A percentile compares a stretch with the other conserved stretches of the same genome.
Evolutionary conservation across 2,888 invertebrate genomes (phyloP).

Genomic region (Falcaria lacertinaria): DNA sequence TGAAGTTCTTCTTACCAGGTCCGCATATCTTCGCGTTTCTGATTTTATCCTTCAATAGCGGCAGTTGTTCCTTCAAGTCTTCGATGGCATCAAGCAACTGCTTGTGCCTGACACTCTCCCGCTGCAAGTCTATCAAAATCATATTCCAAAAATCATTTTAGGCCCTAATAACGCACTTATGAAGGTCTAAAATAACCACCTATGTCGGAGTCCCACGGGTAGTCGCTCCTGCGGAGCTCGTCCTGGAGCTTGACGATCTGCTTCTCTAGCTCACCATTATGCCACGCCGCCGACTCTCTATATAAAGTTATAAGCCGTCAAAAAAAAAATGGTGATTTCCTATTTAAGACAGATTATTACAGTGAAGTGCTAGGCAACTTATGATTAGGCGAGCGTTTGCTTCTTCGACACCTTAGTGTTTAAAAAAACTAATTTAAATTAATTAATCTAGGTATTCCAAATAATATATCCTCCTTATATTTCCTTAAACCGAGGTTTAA

Average conservation of each 20-base stretch:
- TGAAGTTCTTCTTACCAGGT: conserved; percentile 55
- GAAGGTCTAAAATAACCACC: too few species aligned
- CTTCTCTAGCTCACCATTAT: conserved; percentile 70
- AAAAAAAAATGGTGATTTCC: not conserved
- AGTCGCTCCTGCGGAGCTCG: conserved; percentile 61
- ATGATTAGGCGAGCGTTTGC: too few species aligned
- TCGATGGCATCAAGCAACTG: conserved; percentile 62
- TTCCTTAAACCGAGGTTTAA: too few species aligned
- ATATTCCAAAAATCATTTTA: too few species aligned
- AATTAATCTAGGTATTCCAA: too few species aligned
- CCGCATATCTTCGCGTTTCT: conserved; percentile 72
- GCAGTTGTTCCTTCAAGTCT: conserved; percentile 54
- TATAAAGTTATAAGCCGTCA: not conserved
- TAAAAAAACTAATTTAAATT: too few species aligned
- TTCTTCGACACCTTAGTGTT: too few species aligned
- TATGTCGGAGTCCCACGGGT: conserved; percentile 65
- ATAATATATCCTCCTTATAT: too few species aligned
- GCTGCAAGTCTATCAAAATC: conserved; percentile 55
- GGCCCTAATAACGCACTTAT: too few species aligned
- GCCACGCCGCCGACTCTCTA: conserved; percentile 71
- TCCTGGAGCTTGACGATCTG: conserved; percentile 67
- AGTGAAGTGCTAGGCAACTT: too few species aligned
- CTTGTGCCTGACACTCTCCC: conserved; percentile 58
- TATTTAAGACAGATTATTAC: too few species aligned
- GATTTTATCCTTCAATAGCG: conserved; percentile 63